Conservation (phyloP, 2,113 vertebrate species). For the Gobiocypris rarus region DNA sequence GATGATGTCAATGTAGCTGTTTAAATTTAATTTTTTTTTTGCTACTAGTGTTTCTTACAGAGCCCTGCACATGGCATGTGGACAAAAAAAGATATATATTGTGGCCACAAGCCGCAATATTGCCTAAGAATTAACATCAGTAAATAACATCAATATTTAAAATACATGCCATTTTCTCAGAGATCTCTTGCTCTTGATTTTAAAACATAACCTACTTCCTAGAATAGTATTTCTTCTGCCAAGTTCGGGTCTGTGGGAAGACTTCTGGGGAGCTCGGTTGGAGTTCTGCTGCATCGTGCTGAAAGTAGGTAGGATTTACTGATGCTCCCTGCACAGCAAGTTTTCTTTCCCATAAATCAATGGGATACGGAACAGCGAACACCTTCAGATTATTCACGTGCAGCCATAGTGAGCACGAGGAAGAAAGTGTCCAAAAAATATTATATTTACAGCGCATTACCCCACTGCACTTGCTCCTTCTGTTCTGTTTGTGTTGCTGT, state of each 20-base stretch:
- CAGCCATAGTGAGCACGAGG: not conserved
- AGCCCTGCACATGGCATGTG: too few species aligned
- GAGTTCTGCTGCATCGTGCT: not conserved
- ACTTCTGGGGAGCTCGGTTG: not conserved
- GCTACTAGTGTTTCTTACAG: not conserved
- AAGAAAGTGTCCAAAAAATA: not conserved
- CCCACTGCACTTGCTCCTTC: not conserved
- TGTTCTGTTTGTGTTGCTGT: not conserved
- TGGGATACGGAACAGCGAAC: not conserved
- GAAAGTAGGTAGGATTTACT: slow-evolving; percentile 10
- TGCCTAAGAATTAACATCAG: not conserved
- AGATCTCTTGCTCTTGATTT: not conserved
- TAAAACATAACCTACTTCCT: not conserved
- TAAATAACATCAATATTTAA: not conserved
- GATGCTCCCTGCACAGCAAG: not conserved
- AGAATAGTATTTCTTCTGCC: slow-evolving; percentile 1
- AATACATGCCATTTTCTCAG: not conserved
- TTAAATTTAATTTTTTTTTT: not conserved
- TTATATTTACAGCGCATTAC: slow-evolving; percentile 13
- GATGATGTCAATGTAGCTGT: not conserved
- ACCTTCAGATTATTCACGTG: not conserved
- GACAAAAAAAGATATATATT: too few species aligned
- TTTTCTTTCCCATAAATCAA: slow-evolving; percentile 5
- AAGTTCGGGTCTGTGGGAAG: not conserved
- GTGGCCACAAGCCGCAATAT: too few species aligned